A percentile compares a stretch with the other conserved stretches of the same genome.
phyloP scores from a whole-genome alignment of 2,113 vertebrate genomes.

The Anthoscopus minutus region DNA sequence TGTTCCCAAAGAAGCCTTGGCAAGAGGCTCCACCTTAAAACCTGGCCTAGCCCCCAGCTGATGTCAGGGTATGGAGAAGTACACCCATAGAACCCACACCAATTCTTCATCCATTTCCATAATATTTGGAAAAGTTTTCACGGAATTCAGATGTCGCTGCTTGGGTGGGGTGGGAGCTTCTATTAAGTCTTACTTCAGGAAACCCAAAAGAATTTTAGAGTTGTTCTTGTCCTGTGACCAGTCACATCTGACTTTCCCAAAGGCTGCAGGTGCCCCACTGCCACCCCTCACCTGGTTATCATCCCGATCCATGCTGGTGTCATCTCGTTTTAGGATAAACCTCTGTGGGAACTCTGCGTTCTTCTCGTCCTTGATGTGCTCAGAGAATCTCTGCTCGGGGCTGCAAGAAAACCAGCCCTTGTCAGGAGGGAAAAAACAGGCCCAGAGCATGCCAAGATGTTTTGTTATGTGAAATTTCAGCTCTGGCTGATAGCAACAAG shows the following conservation, averaged over 20 bases:
- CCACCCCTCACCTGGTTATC: constrained; percentile 89
- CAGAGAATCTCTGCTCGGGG: constrained; percentile 96
- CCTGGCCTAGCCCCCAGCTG: neutral
- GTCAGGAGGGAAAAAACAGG: neutral
- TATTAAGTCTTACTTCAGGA: neutral
- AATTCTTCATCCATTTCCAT: neutral
- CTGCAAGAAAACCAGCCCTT: constrained; percentile 66
- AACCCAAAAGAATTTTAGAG: neutral
- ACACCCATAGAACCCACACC: neutral
- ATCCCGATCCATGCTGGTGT: constrained; percentile 96
- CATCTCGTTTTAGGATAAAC: constrained; percentile 95
- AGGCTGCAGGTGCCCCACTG: neutral
- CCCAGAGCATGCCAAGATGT: fast-evolving
- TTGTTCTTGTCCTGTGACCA: neutral
- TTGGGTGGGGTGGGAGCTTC: neutral
- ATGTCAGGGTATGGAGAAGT: neutral
- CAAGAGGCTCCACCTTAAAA: neutral
- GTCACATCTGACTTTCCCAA: neutral
- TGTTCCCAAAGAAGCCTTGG: neutral
- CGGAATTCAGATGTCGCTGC: neutral
- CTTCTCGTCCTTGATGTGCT: constrained; percentile 98
- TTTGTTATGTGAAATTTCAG: neutral
- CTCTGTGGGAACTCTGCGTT: constrained; percentile 94
- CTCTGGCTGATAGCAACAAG: neutral
- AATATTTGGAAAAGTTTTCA: neutral